These are phyloP conservation scores for Ceratotherium simum DNA, from an alignment of 2,113 vertebrate species.

Conservation along the genomic window DNA sequence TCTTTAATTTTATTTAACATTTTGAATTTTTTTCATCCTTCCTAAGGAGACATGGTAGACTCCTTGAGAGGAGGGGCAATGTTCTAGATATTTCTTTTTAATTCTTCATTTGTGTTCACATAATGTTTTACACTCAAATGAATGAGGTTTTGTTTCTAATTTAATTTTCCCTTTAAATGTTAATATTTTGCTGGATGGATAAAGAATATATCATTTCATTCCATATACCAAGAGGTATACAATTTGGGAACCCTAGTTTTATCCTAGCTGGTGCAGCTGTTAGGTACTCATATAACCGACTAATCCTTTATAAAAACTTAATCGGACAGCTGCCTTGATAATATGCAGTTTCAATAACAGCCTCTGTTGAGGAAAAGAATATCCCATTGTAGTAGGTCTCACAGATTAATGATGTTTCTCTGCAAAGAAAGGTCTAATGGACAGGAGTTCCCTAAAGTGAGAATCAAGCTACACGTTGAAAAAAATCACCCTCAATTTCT, in stretches of 20 bases:
- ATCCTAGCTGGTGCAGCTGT: slow-evolving; percentile 75
- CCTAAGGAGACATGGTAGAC: not conserved
- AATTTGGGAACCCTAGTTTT: slow-evolving; percentile 59
- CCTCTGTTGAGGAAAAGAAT: slow-evolving; percentile 74
- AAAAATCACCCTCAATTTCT: slow-evolving; percentile 52
- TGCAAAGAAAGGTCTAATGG: slow-evolving; percentile 40
- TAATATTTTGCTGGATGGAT: not conserved
- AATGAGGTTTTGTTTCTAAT: slow-evolving; percentile 55
- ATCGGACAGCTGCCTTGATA: slow-evolving; percentile 79
- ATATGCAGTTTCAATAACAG: slow-evolving; percentile 68
- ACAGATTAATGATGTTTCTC: slow-evolving; percentile 56
- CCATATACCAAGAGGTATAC: not conserved
- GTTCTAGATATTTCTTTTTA: not conserved
- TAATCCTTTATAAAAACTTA: slow-evolving; percentile 82
- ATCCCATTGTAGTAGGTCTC: slow-evolving; percentile 64
- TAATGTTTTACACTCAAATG: not conserved
- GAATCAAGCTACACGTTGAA: not conserved
- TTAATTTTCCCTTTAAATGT: slow-evolving; percentile 56
- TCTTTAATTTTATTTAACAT: not conserved
- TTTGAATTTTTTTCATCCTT: not conserved
- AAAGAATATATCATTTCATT: slow-evolving; percentile 46
- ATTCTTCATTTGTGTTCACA: not conserved
- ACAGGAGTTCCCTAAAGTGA: not conserved
- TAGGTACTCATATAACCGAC: slow-evolving; percentile 67
- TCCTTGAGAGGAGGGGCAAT: not conserved